These are phyloP conservation scores for Cylloceria caligata DNA, from an alignment of 2,888 invertebrate species.

Conservation along the genomic window DNA sequence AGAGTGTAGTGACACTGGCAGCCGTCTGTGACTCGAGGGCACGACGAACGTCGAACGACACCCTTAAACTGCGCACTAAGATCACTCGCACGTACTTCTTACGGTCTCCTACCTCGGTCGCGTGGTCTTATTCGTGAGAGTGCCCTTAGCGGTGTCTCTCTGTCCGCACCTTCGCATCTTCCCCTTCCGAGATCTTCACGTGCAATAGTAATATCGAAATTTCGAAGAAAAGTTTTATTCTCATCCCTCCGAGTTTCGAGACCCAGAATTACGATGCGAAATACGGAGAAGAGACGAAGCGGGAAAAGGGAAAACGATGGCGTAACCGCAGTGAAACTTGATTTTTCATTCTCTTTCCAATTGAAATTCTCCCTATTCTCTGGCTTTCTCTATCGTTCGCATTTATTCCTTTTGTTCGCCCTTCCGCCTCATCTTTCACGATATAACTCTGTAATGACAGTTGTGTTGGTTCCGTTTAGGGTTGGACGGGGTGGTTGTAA, in stretches of 20 bases:
- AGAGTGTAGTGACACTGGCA: constrained; percentile 16
- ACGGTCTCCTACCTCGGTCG: constrained; percentile 20
- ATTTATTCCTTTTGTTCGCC: constrained; percentile 6
- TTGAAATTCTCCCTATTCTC: constrained; percentile 36
- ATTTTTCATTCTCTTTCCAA: constrained; percentile 55
- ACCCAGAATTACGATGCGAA: constrained; percentile 30
- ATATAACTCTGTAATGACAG: too few relatives aligned
- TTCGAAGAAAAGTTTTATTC: constrained; percentile 52
- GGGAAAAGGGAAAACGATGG: constrained; percentile 28
- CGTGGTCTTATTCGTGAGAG: constrained; percentile 42
- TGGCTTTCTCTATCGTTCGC: constrained; percentile 15
- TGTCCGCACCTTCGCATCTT: neutral
- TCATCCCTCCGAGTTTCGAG: constrained; percentile 11
- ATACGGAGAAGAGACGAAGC: neutral
- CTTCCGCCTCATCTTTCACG: constrained; percentile 48
- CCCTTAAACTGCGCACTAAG: constrained; percentile 52
- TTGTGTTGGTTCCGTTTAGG: too few relatives aligned
- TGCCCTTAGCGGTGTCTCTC: constrained; percentile 43
- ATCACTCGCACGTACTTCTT: constrained; percentile 44
- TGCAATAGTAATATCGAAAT: constrained; percentile 51
- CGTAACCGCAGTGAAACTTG: constrained; percentile 41
- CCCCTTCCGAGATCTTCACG: neutral
- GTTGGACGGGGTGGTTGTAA: too few relatives aligned
- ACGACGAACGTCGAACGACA: constrained; percentile 33
- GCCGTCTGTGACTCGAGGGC: constrained; percentile 55